Evolutionary conservation across 1,140 invertebrate genomes (phyloP).

Genomic region (Drosophila ambigua): DNA sequence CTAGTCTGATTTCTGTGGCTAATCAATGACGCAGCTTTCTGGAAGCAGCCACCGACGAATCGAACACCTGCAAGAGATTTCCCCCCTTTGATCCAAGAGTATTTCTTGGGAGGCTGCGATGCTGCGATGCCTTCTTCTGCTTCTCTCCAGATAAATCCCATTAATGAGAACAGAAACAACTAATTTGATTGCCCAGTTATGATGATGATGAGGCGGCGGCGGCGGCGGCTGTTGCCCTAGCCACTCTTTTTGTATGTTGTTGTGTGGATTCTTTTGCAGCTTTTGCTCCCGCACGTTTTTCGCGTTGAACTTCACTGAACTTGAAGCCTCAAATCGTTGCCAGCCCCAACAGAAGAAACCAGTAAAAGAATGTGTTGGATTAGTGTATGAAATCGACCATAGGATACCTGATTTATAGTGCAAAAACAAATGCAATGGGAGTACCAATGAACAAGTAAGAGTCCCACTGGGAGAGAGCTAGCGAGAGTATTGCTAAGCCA

Average conservation of each 20-base stretch:
- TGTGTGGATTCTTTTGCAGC: constrained; percentile 29
- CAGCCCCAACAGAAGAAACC: constrained; percentile 23
- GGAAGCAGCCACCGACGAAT: constrained; percentile 1
- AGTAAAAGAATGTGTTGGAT: too few species aligned
- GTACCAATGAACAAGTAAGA: too few species aligned
- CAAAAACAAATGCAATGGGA: too few species aligned
- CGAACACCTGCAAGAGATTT: constrained; percentile 69
- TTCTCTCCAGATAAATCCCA: constrained; percentile 13
- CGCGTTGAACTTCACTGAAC: constrained; percentile 80
- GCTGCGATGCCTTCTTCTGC: too few species aligned
- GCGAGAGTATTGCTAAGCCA: not conserved
- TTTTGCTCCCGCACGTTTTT: constrained; percentile 81
- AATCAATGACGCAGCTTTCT: constrained; percentile 77
- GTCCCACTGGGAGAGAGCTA: too few species aligned
- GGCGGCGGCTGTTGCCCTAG: constrained; percentile 24
- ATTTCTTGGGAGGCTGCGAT: too few species aligned
- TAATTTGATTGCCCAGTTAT: constrained; percentile 77
- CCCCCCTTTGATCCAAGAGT: not conserved
- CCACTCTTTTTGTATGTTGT: constrained; percentile 12
- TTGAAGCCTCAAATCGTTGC: constrained; percentile 68
- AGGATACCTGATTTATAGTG: too few species aligned
- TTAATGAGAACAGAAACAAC: constrained; percentile 58
- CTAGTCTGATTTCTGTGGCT: constrained; percentile 65
- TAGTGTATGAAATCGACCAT: too few species aligned
- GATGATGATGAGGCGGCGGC: constrained; percentile 54